These are phyloP conservation scores for Bombus superbus DNA, from an alignment of 1,140 invertebrate genomes.

Conservation along the genomic window DNA sequence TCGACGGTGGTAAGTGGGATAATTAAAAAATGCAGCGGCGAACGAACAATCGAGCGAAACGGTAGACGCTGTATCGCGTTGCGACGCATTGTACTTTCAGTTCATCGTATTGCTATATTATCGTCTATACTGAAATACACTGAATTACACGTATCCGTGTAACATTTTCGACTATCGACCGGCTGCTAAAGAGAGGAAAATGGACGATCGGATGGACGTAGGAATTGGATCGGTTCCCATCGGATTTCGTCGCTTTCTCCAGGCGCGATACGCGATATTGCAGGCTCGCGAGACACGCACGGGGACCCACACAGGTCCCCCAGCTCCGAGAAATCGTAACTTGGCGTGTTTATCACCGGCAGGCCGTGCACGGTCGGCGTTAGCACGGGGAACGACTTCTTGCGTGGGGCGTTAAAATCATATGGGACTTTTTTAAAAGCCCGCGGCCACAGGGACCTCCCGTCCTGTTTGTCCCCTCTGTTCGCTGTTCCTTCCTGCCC, in stretches of 20 bases:
- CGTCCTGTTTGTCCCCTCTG: slow-evolving; percentile 44
- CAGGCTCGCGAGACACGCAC: slow-evolving; percentile 27
- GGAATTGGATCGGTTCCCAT: slow-evolving; percentile 27
- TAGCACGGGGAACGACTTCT: slow-evolving; percentile 79
- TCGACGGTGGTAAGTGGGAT: too few species aligned
- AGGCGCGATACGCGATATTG: slow-evolving; percentile 18
- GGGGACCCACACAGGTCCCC: slow-evolving; percentile 55
- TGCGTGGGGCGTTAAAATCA: slow-evolving; percentile 80
- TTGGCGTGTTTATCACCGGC: slow-evolving; percentile 81
- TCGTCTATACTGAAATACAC: too few species aligned
- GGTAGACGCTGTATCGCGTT: too few species aligned
- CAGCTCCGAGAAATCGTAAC: slow-evolving; percentile 82
- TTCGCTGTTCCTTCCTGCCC: slow-evolving; percentile 20
- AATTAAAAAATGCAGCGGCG: too few species aligned
- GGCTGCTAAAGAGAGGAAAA: neutral
- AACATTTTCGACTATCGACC: too few species aligned
- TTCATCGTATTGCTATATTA: too few species aligned
- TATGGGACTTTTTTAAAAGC: slow-evolving; percentile 74
- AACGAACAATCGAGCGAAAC: too few species aligned
- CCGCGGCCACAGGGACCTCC: slow-evolving; percentile 38
- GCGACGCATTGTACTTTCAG: too few species aligned
- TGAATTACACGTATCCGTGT: too few species aligned
- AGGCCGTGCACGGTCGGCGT: slow-evolving; percentile 68
- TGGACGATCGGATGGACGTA: neutral
- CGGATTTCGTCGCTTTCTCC: slow-evolving; percentile 36